Base-by-base conservation (phyloP, 1,140 invertebrate species). In the Hycleus phaleratus region DNA sequence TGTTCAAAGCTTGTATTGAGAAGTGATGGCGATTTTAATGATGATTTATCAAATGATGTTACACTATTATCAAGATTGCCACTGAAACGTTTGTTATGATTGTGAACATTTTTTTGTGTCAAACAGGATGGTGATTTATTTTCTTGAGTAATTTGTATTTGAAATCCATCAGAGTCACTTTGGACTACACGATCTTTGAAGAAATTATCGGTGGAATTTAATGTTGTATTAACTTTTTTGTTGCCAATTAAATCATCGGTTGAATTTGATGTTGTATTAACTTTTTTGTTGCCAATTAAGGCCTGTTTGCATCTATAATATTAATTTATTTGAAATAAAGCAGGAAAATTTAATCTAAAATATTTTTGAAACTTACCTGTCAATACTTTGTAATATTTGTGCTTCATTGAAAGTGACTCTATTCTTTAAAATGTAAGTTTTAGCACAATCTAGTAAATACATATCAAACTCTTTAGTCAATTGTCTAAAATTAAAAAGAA, bases 341-440 rank as follows among this genome's bases (percentile, higher is more conserved):
- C 32, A 4, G 26, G 26, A 52, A 52, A 43, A n/a, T 44, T 5
- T 5, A 44, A 12, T 5, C 9, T 2, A 24, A 2, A 3, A 44
- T 38, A 50, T 18, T 4, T 52, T 18, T 26, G 49, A 48, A 39
- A 48, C 54, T 58, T 57, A 65, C 63, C 51, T 57, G 46, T 65
- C 56, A 47, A 65, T 63, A 8, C 53, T 62, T 5, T 48, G 46
- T 32, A 60, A 42, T n/a, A 65, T 58, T 48, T 60, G 49, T 4
- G 61, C 52, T 52, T 60, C 47, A 39, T 49, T 32, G 12, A 65
- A 56, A 6, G 9, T 42, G n/a, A 53, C 44, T 48, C 58, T 54
- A 26, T 39, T 51, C 18, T 58, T 58, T 5, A 62, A 9, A 38
- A 58, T 46, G 47, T 64, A 64, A 12, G 25, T 26, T 32, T 47